Evolutionary conservation across 1,140 invertebrate species (phyloP), one percentile per base, ranked within the genome.

Genomic region (Colletes gigas): DNA sequence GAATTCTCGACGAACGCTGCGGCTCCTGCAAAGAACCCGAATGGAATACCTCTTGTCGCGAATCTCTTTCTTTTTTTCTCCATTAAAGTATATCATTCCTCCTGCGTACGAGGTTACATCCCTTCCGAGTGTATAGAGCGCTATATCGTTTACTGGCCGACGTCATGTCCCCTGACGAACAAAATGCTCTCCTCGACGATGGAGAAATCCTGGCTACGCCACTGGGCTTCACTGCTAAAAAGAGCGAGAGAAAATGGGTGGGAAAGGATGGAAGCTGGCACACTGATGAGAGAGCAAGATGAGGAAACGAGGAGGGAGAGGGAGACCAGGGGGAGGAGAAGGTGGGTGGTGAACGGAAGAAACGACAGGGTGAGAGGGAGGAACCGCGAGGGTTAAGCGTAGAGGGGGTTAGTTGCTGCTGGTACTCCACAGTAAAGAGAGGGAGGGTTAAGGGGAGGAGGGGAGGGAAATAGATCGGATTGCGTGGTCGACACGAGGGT

Each of bases 241-340:
- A 80, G 85, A 85, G 80, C 63, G 83, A 86, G 84, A 83, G 77
- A 75, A 83, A 80, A 77, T 63, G 81, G 68, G 75, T 69, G 72
- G 76, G 73, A 63, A 75, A 85, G 67, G 84, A 85, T 82, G 73
- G 84, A 85, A 85, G 83, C 79, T 85, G 80, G 80, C 19, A 85
- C 79, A 82, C 76, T 65, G 73, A 70, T 62, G 81, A 73, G 68
- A 84, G 84, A 74, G 66, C 52, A 77, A 78, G 19, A 76, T 74
- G 70, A 19, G 17, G n/a, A 50, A 50, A 9, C 50, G 50, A 50
- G 10, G 50, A 50, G 65, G 68, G 63, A n/a, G 68, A 17, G 65
- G 65, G 50, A 67, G 81, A 14, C n/a, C 17, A 41, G 47, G 67
- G 39, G 50, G 52, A 21, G n/a, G 44, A 62, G 60, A 52, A 44